Percentiles rank a stretch among this genome's conserved stretches.
Conservation (phyloP, 2,113 vertebrate genomes). For the Hypocryptadius cinnamomeus region DNA sequence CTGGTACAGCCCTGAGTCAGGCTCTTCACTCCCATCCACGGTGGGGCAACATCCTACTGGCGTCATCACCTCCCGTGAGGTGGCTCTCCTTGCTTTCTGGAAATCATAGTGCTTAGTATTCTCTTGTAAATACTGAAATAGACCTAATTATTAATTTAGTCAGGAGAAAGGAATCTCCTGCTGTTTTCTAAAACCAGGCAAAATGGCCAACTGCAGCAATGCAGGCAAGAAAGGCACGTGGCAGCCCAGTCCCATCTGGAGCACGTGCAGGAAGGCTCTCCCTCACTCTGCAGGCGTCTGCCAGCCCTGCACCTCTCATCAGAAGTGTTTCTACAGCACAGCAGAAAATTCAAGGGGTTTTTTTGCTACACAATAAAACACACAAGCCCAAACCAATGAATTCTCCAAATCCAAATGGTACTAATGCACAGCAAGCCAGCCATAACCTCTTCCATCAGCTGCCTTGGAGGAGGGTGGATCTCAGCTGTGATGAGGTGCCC, state of each 20-base stretch:
- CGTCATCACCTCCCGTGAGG: background rate
- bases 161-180: background rate
- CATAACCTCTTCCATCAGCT: background rate
- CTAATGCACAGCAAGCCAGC: background rate
- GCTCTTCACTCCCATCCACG: background rate
- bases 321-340: background rate
- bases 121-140: background rate
- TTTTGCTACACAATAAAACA: background rate
- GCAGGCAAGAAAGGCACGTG: background rate
- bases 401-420: background rate
- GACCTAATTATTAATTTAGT: background rate
- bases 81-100: background rate
- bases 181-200: background rate
- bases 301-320: background rate
- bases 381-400: background rate
- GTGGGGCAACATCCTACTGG: fast-evolving
- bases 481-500: background rate
- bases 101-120: background rate
- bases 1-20: background rate
- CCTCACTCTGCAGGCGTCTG: background rate
- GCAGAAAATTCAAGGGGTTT: background rate
- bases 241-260: background rate
- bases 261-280: background rate
- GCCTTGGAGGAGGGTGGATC: background rate
- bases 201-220: background rate